Evolutionary conservation across 2,797 vertebrate genomes (phyloP), one percentile per base, ranked within the genome.

Genomic region (Chromis chromis): DNA sequence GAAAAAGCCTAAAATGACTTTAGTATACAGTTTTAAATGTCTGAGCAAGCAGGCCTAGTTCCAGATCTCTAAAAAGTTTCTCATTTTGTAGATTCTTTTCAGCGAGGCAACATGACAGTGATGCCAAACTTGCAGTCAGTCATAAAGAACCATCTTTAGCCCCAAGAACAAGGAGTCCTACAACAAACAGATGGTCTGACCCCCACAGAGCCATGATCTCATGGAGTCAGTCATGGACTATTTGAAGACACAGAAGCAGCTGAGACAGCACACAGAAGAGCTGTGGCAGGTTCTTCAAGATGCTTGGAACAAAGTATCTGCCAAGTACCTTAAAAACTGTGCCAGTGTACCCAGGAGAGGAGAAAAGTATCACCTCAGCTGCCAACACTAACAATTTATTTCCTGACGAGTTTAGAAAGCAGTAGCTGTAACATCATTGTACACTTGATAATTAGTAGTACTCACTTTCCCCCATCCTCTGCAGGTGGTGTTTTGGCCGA

Each of bases 401-500:
- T 27, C 24, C 16, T 19, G 53, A 12, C 10, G 3, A 13, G 11
- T 52, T 24, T 25, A 13, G 12, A 25, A 25, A 52, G 6, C 8
- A 17, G 7, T 28, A 55, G 7, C 31, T 17, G 16, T 17, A 9
- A 28, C 3, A 56, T 27, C 11, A 57, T 7, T n/a, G 1, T 28
- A 11, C 10, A n/a, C n/a, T 48, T 16, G 16, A 28, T 71, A 8
- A 24, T 8, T 10, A 33, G 60, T n/a, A 60, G 49, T 52, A 91
- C 94, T 93, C 88, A 94, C 94, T 92, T 93, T 71, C 86, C 91
- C 46, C 75, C 52, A 24, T 88, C 89, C 0, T 91, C 89, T 58
- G 81, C 83, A 7, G 93, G 65, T 0, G 84, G 75, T 0, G 94
- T 90, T 65, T 91, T 67, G 28, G 92, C 40, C 0, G 84, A 87